Base-by-base conservation (phyloP, 2,888 invertebrate genomes). In the Helleia helle region DNA sequence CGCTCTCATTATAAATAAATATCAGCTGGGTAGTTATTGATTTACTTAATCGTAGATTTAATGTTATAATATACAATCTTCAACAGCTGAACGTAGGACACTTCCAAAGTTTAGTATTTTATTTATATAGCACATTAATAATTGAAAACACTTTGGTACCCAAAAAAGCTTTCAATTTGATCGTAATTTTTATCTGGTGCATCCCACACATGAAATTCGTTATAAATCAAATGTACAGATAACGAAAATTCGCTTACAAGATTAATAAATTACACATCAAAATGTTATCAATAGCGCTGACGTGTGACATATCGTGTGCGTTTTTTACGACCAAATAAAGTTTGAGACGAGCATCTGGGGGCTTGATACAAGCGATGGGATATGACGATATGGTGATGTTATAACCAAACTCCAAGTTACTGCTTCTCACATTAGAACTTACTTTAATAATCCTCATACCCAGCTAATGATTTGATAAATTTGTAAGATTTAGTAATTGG, bases 341-440 rank as follows among this genome's bases (percentile, higher is more conserved):
- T 39, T 12, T 2, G 12, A 11, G 8, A 18, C 11, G 7, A 13
- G 7, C 12, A 24, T 36, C 14, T 43, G n/a, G n/a, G n/a, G n/a
- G n/a, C n/a, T n/a, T n/a, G n/a, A n/a, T n/a, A n/a, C n/a, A n/a
- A n/a, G 41, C 57, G 71, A 77, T 77, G 57, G 49, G 62, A 76
- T 76, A 73, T 56, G 48, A 42, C 48, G 75, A 77, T 77, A 72
- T 54, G 58, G 49, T 54, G 54, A 63, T 62, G 68, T 71, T 71
- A 69, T 62, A 61, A 67, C 70, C 18, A n/a, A n/a, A n/a, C n/a
- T n/a, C n/a, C n/a, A n/a, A n/a, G n/a, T n/a, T n/a, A n/a, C n/a
- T n/a, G n/a, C n/a, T n/a, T n/a, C n/a, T n/a, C n/a, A n/a, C n/a
- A n/a, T n/a, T n/a, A n/a, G n/a, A n/a, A n/a, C n/a, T n/a, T n/a